Percentiles rank a stretch among this genome's conserved stretches.
Evolutionary conservation across 2,888 invertebrate species (phyloP).

Genomic region (Malthinus flaveolus): DNA sequence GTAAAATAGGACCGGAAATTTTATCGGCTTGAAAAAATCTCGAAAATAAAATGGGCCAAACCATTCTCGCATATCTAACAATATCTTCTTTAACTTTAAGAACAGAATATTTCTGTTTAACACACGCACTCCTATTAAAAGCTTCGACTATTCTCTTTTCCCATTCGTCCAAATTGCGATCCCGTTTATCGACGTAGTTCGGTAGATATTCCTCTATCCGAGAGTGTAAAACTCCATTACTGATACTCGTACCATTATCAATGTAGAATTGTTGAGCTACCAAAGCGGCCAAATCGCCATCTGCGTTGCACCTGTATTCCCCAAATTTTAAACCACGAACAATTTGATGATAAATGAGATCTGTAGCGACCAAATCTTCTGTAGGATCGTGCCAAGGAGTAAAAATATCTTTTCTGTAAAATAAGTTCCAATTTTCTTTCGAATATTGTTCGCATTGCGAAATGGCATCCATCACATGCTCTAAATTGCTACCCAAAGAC

Average conservation of each 20-base stretch:
- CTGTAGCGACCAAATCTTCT: conserved; percentile 79
- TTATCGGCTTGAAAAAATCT: conserved; percentile 91
- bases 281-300: conserved; percentile 85
- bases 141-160: conserved; percentile 72
- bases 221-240: conserved; percentile 68
- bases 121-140: conserved; percentile 72
- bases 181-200: conserved; percentile 64
- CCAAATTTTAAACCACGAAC: conserved; percentile 88
- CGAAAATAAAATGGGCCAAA: conserved; percentile 94
- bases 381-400: conserved; percentile 89
- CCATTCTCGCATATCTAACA: conserved; percentile 85
- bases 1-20: conserved; percentile 65
- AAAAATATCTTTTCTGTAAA: conserved; percentile 88
- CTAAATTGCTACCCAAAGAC: conserved; percentile 84
- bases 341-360: conserved; percentile 88
- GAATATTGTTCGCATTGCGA: conserved; percentile 95
- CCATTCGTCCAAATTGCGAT: conserved; percentile 60
- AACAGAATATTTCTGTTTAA: conserved; percentile 66
- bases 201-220: conserved; percentile 82
- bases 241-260: conserved; percentile 72
- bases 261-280: conserved; percentile 90
- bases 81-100: conserved; percentile 85
- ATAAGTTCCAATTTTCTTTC: conserved; percentile 89
- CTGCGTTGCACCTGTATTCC: conserved; percentile 83
- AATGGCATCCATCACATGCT: conserved; percentile 95